phyloP scores from a whole-genome alignment of 2,797 vertebrate species.

The Neosilurus mollespiculum region DNA sequence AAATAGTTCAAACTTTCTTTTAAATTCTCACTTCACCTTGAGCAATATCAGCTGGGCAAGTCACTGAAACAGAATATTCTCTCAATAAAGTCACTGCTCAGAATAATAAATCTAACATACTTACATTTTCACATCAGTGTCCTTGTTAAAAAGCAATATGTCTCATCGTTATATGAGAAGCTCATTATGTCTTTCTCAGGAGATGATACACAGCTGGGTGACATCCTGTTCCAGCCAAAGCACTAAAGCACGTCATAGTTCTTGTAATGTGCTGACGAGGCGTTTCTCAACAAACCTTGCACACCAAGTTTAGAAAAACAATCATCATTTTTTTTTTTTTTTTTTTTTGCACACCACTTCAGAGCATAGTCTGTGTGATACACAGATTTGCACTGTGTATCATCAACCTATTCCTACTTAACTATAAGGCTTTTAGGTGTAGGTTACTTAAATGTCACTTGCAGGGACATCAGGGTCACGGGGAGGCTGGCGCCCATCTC shows the following conservation, averaged over 20 bases:
- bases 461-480: too few species aligned
- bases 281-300: conserved; percentile 34
- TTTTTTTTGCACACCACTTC: conserved; percentile 12
- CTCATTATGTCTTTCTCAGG: neutral
- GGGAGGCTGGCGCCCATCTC: too few species aligned
- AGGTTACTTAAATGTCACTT: neutral
- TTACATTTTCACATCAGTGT: neutral
- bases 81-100: neutral
- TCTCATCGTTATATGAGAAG: neutral
- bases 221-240: conserved; percentile 28
- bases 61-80: neutral
- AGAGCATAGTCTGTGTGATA: neutral
- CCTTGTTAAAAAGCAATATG: conserved; percentile 9
- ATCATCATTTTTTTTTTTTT: neutral
- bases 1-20: neutral
- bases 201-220: conserved; percentile 15
- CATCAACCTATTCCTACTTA: neutral
- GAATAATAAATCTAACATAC: neutral
- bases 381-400: neutral
- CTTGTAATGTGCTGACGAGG: conserved; percentile 43
- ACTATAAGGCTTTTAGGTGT: neutral
- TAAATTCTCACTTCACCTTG: neutral
- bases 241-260: conserved; percentile 16
- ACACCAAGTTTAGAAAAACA: conserved; percentile 31
- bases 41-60: neutral